phyloP scores from a whole-genome alignment of 2,113 vertebrate genomes.

The Poicephalus gulielmi region DNA sequence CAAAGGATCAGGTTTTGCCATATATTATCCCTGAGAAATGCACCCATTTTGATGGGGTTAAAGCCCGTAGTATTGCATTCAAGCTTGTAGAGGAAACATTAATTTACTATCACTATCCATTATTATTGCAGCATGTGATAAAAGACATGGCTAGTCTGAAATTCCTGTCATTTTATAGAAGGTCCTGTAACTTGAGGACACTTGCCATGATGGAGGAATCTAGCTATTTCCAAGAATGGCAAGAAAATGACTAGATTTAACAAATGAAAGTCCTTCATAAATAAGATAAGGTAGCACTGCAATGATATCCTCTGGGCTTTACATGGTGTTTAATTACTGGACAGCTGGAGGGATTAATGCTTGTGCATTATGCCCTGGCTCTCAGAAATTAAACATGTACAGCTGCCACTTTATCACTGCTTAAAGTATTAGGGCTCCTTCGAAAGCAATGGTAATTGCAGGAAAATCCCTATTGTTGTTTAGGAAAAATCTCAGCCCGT shows the following conservation, averaged over 20 bases:
- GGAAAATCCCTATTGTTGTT: slow-evolving; percentile 62
- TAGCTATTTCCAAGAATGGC: not conserved
- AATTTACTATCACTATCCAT: not conserved
- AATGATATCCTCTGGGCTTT: slow-evolving; percentile 57
- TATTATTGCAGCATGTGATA: not conserved
- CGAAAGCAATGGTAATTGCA: slow-evolving; percentile 55
- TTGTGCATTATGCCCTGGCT: slow-evolving; percentile 53
- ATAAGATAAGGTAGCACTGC: slow-evolving; percentile 52
- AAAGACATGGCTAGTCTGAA: not conserved
- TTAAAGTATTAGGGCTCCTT: slow-evolving; percentile 71
- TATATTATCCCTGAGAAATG: not conserved
- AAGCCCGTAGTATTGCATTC: not conserved
- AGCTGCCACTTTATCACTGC: slow-evolving; percentile 71
- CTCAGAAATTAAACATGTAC: slow-evolving; percentile 69
- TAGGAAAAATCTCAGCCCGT: slow-evolving; percentile 30
- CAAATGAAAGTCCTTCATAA: slow-evolving; percentile 51
- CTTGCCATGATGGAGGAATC: not conserved
- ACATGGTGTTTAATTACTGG: slow-evolving; percentile 66
- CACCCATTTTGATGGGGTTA: not conserved
- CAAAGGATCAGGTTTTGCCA: not conserved
- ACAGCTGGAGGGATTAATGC: slow-evolving; percentile 73
- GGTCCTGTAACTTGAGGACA: not conserved
- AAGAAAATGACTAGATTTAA: slow-evolving; percentile 13
- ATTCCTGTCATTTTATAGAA: not conserved
- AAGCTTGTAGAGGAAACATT: not conserved